A percentile compares a stretch with the other conserved stretches of the same genome.
phyloP scores from a whole-genome alignment of 2,113 vertebrate genomes.

The Sula dactylatra region DNA sequence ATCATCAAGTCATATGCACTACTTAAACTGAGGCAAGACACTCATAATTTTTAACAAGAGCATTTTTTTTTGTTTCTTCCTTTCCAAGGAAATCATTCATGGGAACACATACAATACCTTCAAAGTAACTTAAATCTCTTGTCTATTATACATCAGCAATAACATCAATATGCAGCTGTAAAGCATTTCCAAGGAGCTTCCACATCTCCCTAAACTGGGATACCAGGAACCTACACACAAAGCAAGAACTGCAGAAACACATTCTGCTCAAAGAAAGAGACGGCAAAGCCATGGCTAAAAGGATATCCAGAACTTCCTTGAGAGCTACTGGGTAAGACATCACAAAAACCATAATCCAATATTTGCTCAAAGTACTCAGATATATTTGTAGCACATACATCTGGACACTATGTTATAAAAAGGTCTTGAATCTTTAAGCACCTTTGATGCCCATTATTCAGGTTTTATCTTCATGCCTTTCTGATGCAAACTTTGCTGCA shows the following conservation, averaged over 20 bases:
- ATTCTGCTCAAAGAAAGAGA: background rate
- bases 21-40: background rate
- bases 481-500: background rate
- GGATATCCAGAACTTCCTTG: background rate
- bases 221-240: background rate
- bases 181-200: background rate
- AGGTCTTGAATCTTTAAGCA: background rate
- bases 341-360: background rate
- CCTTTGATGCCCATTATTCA: background rate
- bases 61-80: background rate
- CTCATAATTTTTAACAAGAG: background rate
- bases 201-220: background rate
- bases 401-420: background rate
- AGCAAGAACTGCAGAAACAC: background rate
- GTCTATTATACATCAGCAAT: background rate
- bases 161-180: background rate
- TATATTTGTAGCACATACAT: background rate
- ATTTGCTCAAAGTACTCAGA: background rate
- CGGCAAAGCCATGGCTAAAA: background rate
- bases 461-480: background rate
- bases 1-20: background rate
- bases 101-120: background rate
- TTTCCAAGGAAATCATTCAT: background rate
- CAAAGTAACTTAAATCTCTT: background rate
- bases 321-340: background rate